Evolutionary conservation across 2,888 invertebrate genomes (phyloP).

Genomic region (Ryuthela nishihirai): DNA sequence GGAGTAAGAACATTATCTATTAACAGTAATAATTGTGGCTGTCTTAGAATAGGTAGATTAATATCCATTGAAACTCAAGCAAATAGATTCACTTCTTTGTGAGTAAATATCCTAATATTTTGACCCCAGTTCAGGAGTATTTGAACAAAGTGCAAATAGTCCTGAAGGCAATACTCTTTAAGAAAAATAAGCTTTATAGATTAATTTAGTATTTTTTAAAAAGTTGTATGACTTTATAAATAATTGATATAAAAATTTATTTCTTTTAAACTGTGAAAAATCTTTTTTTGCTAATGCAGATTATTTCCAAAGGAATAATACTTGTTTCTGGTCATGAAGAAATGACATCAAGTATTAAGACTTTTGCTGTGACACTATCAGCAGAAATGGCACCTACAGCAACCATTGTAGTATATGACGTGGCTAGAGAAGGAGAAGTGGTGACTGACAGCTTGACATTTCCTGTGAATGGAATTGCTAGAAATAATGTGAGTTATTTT

Average conservation of each 20-base stretch:
- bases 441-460: constrained; percentile 90
- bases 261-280: background rate
- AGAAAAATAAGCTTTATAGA: no score
- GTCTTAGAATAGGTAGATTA: no score
- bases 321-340: constrained; percentile 76
- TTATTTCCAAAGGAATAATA: constrained; percentile 85
- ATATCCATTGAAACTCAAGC: no score
- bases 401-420: constrained; percentile 85
- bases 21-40: no score
- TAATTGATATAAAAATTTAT: background rate
- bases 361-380: constrained; percentile 54
- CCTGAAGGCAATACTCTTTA: no score
- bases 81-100: no score
- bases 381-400: constrained; percentile 73
- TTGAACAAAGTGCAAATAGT: no score
- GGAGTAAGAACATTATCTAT: no score
- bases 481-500: constrained; percentile 66
- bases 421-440: constrained; percentile 73
- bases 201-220: no score
- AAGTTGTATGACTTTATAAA: no score
- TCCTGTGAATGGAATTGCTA: constrained; percentile 90
- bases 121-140: no score
- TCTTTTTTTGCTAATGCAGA: constrained; percentile 45
- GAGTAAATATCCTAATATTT: no score
- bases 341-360: constrained; percentile 63